A percentile compares a stretch with the other conserved stretches of the same genome.
Evolutionary conservation across 2,888 invertebrate genomes (phyloP).

Genomic region (Synanthedon myopaeformis): DNA sequence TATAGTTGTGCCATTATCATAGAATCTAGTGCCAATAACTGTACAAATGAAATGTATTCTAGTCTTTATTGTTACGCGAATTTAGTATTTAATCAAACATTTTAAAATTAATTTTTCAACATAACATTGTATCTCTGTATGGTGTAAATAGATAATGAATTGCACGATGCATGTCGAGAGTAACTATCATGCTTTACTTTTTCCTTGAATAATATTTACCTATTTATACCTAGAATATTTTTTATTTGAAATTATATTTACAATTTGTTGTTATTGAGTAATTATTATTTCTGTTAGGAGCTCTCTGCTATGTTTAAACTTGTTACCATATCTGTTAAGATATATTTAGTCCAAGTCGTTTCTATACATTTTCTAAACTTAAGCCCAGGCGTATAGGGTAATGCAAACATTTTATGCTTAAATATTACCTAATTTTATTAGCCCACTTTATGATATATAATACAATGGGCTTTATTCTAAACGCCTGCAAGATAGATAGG

Average conservation of each 20-base stretch:
- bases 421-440: slow-evolving; percentile 11
- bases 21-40: slow-evolving; percentile 70
- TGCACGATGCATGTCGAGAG: slow-evolving; percentile 49
- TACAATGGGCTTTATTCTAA: too few relatives aligned
- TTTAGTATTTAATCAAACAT: slow-evolving; percentile 66
- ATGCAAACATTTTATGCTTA: slow-evolving; percentile 1
- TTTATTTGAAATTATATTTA: slow-evolving; percentile 11
- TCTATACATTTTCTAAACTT: not conserved
- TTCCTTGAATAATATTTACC: not conserved
- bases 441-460: too few relatives aligned
- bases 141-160: slow-evolving; percentile 54
- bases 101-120: slow-evolving; percentile 53
- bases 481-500: too few relatives aligned
- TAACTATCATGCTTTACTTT: slow-evolving; percentile 10
- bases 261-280: slow-evolving; percentile 11
- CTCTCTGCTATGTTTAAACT: slow-evolving; percentile 16
- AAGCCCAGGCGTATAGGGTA: too few relatives aligned
- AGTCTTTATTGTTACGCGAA: slow-evolving; percentile 71
- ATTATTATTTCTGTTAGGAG: slow-evolving; percentile 19
- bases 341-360: not conserved
- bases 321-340: slow-evolving; percentile 1
- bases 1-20: slow-evolving; percentile 64
- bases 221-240: slow-evolving; percentile 8
- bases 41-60: slow-evolving; percentile 67
- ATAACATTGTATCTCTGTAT: slow-evolving; percentile 18